These are phyloP conservation scores for Darevskia mixta DNA, from an alignment of 2,797 vertebrate species.

Conservation along the genomic window DNA sequence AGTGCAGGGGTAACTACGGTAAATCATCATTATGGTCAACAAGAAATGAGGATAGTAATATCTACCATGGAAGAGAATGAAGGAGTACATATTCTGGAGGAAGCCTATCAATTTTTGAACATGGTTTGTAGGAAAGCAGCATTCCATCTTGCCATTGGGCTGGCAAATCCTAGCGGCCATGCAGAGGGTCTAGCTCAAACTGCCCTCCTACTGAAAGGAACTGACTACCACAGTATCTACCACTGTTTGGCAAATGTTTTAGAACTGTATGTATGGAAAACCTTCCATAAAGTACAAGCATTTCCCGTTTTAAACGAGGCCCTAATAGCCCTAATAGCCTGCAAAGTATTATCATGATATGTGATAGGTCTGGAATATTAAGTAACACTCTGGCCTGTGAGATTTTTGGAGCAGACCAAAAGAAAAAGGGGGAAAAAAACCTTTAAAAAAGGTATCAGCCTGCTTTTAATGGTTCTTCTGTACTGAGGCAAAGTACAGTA, in stretches of 20 bases:
- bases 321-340: not conserved
- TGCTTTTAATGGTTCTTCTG: conserved; percentile 77
- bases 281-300: not conserved
- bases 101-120: not conserved
- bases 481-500: conserved; percentile 74
- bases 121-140: not conserved
- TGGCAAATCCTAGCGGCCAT: not conserved
- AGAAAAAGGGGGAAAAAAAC: conserved; percentile 16
- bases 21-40: not conserved
- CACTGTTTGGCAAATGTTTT: not conserved
- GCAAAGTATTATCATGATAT: conserved; percentile 35
- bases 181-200: not conserved
- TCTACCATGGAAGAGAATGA: not conserved
- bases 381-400: conserved; percentile 62
- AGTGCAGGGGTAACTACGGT: not conserved
- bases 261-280: not conserved
- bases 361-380: conserved; percentile 65
- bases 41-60: not conserved
- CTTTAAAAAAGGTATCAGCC: conserved; percentile 62
- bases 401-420: conserved; percentile 78
- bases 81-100: not conserved
- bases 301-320: conserved; percentile 9
- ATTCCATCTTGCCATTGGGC: not conserved
- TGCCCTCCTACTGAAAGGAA: not conserved
- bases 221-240: not conserved